Evolutionary conservation across 1,140 invertebrate genomes (phyloP), one percentile per base, ranked within the genome.

Genomic region (Drosophila ficusphila): DNA sequence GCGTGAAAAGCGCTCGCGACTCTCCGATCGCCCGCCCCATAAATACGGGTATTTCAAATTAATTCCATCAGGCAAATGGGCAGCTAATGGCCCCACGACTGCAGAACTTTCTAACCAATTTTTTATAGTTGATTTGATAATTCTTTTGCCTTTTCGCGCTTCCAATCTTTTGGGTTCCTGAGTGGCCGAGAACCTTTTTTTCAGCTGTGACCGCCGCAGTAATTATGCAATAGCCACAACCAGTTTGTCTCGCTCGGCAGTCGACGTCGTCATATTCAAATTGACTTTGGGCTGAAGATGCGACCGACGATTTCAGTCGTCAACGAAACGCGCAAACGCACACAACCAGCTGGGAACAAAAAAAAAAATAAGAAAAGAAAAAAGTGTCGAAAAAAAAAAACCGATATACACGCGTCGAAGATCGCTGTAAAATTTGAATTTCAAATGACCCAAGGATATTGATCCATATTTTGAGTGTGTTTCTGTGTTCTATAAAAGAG

Each of bases 161-260:
- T 39, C 42, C 56, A 58, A 38, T 44, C 16, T 64, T 51, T 57
- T 77, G 39, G 46, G 34, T 58, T 58, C 54, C 19, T 34, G 29
- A 23, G 12, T 11, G 42, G 31, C 57, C 14, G 18, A 79, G 76
- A 82, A 81, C 72, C 60, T 72, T 81, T 76, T 42, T 71, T 60
- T 36, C 41, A 52, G 16, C 34, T 29, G 8, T 58, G 46, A 44
- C 41, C 41, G 54, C 54, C 67, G 53, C 23, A 46, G 54, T 83
- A 85, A 85, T 86, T 86, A 86, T 86, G 81, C 81, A 86, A 86
- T 61, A 76, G 38, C 52, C 56, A 72, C 60, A 85, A 85, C 81
- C 81, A 86, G 81, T 85, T 86, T 74, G 71, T 73, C 38, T 65
- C 57, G 56, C 62, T 68, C 62, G 34, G 34, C 46, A 42, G 51